A percentile compares a stretch with the other conserved stretches of the same genome.
Conservation (phyloP, 2,888 invertebrate genomes). For the Trilocha varians region DNA sequence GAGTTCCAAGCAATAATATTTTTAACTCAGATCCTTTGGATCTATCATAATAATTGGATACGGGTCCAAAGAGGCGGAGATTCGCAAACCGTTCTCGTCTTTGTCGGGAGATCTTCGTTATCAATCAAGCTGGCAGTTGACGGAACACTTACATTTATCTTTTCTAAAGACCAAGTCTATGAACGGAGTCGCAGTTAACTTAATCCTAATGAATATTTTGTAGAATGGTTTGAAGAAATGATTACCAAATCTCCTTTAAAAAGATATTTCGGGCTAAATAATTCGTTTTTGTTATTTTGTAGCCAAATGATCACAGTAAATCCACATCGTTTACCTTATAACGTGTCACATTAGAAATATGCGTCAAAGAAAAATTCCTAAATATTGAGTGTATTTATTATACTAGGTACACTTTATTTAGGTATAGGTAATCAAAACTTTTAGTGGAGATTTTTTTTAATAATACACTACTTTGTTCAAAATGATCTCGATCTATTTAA, state of each 20-base stretch:
- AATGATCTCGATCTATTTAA: too few species aligned
- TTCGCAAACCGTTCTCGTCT: conserved; percentile 28
- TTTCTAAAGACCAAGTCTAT: conserved; percentile 29
- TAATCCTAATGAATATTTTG: conserved; percentile 26
- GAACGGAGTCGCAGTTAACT: conserved; percentile 28
- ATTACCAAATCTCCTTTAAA: not conserved
- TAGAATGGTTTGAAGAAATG: conserved; percentile 1
- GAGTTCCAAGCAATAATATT: not conserved
- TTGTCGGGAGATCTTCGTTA: conserved; percentile 40
- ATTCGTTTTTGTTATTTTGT: too few species aligned
- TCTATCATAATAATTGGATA: conserved; percentile 42
- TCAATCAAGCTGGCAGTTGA: conserved; percentile 55
- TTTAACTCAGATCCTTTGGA: conserved; percentile 22
- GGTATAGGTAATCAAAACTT: too few species aligned
- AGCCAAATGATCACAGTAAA: too few species aligned
- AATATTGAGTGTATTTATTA: too few species aligned
- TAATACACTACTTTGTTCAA: too few species aligned
- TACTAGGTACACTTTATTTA: too few species aligned
- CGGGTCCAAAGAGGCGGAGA: conserved; percentile 21
- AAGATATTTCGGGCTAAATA: too few species aligned
- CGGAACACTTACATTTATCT: conserved; percentile 59
- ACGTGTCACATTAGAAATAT: too few species aligned
- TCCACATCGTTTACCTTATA: too few species aligned
- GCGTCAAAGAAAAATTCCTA: too few species aligned
- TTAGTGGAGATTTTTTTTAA: too few species aligned